These are phyloP conservation scores for Channallabes apus DNA, from an alignment of 2,797 vertebrate species.

Conservation along the genomic window DNA sequence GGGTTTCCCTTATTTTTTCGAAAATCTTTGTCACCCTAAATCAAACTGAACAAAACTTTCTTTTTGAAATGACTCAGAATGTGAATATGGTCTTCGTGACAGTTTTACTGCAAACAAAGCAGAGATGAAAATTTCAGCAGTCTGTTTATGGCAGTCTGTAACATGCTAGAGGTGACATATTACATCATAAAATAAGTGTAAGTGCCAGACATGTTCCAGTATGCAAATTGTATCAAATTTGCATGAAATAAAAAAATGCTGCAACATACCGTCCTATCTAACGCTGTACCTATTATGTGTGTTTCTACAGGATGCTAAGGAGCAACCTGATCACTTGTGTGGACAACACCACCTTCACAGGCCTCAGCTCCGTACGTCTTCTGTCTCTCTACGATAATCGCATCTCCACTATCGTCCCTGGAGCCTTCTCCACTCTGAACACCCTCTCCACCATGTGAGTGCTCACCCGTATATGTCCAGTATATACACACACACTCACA, in stretches of 20 bases:
- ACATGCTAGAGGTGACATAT: not conserved
- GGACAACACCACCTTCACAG: constrained; percentile 91
- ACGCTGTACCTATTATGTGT: not conserved
- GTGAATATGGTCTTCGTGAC: not conserved
- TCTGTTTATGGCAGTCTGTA: not conserved
- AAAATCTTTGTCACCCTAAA: not conserved
- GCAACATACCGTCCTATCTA: too few species aligned
- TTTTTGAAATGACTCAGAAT: not conserved
- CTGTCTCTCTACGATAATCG: constrained; percentile 96
- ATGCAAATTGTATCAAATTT: not conserved
- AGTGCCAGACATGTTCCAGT: not conserved
- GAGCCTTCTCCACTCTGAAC: constrained; percentile 91
- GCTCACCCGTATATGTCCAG: not conserved
- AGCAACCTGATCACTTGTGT: constrained; percentile 97
- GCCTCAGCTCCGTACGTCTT: constrained; percentile 92
- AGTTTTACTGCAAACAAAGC: constrained; percentile 13
- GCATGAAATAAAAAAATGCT: too few species aligned
- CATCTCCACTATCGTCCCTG: constrained; percentile 90
- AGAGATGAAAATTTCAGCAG: constrained; percentile 9
- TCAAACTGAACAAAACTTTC: not conserved
- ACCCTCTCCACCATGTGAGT: constrained; percentile 96
- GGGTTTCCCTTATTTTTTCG: not conserved
- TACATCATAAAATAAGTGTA: constrained; percentile 11
- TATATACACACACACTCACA: not conserved
- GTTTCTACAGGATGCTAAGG: constrained; percentile 84